Percentiles rank a stretch among this genome's conserved stretches.
Conservation (phyloP, 2,797 vertebrate genomes). For the Darevskia nairensis region DNA sequence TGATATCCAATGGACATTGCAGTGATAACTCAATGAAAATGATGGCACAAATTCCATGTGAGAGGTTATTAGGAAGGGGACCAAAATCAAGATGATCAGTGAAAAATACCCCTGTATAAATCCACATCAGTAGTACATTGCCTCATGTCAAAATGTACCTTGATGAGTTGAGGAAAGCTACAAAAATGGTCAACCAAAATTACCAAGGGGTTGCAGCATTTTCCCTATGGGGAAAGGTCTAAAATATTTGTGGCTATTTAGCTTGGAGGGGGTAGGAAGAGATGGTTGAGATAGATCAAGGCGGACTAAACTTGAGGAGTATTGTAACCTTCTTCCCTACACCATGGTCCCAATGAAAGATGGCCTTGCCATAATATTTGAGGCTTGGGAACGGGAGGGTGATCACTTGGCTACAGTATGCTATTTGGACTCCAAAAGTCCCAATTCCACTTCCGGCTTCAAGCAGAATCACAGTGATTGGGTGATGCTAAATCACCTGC, state of each 20-base stretch:
- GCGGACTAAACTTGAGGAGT: no score
- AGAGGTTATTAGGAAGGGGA: background rate
- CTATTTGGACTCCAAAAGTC: no score
- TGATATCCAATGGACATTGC: background rate
- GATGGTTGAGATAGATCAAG: no score
- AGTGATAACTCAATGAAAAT: background rate
- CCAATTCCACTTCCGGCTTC: no score
- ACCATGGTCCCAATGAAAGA: no score
- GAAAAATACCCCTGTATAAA: background rate
- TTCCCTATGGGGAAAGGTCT: background rate
- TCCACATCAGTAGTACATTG: background rate
- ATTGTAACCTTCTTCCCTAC: no score
- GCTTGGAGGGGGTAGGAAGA: no score
- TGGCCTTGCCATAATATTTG: no score
- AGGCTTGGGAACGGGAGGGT: no score
- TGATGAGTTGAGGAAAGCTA: background rate
- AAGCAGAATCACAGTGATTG: no score
- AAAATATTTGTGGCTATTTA: background rate
- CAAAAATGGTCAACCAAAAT: background rate
- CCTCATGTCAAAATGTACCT: background rate
- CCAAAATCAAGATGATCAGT: background rate
- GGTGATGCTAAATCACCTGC: no score
- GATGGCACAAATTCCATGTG: background rate
- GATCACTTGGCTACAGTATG: no score
- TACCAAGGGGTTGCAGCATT: background rate